Base-by-base conservation (phyloP, 2,888 invertebrate genomes). In the Limnephilus lunatus region DNA sequence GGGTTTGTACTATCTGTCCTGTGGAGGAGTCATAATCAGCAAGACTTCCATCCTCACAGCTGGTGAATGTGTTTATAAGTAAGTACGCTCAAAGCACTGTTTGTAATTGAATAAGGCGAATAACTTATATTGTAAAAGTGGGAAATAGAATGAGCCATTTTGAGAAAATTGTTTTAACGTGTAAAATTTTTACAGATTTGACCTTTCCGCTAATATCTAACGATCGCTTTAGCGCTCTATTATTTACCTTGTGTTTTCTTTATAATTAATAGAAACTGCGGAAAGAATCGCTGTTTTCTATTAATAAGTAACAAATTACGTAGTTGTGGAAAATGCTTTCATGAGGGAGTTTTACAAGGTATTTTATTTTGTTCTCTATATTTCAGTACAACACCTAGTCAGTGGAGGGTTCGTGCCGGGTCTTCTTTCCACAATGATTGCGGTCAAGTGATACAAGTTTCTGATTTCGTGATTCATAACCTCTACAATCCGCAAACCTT, bases 11-110 rank as follows among this genome's bases (percentile, higher is more conserved):
- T 81, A 88, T 31, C 95, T 96, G 92, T 94, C 94, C 2, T 96
- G 96, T 94, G 96, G 96, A 44, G 96, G 95, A 3, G 94, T 95
- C 15, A 94, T 96, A 35, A 94, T 96, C 48, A 94, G 94, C 14
- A 90, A 94, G 5, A 94, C 94, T 89, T 94, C 95, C 3, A 92
- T 95, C 25, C 94, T 96, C 31, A 95, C 96, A 44, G 96, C 96
- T 85, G 96, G 95, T 7, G 96, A 96, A 93, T 96, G 96, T 93
- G 95, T 94, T 87, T 25, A 81, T 25, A 91, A 90, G 92, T 93
- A 92, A 91, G 35, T 93, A 92, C 90, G 35, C n/a, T 68, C 1
- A 68, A 68, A n/a, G 7, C 25, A 7, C 4, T n/a, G 1, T 25
- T 68, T n/a, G 25, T 68, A n/a, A 25, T 68, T 9, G 25, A 68